Evolutionary conservation across 1,140 invertebrate species (phyloP).

Genomic region (Drosophila nikananu): DNA sequence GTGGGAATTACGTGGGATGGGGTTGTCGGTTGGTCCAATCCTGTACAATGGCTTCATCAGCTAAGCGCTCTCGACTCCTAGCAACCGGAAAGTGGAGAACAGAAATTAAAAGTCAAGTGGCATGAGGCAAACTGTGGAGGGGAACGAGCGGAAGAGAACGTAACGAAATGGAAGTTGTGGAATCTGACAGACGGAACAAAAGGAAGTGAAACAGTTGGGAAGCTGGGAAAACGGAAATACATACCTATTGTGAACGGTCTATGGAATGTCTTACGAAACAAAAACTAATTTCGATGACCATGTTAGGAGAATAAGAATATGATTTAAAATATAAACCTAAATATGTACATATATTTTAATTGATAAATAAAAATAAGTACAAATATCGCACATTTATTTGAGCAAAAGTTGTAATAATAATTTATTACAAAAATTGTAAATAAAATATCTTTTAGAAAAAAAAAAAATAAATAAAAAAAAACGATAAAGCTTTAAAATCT

Average conservation of each 20-base stretch:
- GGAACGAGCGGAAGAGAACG: conserved; percentile 5
- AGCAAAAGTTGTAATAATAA: not conserved
- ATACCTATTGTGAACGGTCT: not conserved
- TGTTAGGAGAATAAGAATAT: too few relatives aligned
- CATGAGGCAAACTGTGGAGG: not conserved
- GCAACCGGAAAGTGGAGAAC: conserved; percentile 21
- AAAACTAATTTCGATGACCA: too few relatives aligned
- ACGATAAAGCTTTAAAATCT: not conserved
- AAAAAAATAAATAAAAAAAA: not conserved
- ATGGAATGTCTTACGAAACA: too few relatives aligned
- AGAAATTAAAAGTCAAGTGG: conserved; percentile 66
- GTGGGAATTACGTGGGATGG: conserved; percentile 4
- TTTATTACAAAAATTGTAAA: not conserved
- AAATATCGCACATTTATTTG: not conserved
- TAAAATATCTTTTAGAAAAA: not conserved
- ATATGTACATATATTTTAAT: not conserved
- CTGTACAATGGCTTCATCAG: conserved; percentile 70
- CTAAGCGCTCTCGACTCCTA: conserved; percentile 36
- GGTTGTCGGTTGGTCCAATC: conserved; percentile 5
- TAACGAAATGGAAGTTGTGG: not conserved
- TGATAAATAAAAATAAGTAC: not conserved
- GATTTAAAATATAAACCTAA: not conserved
- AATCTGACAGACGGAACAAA: not conserved
- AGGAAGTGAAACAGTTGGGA: not conserved
- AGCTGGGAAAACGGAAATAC: not conserved